These are phyloP conservation scores for Hyperoplus lanceolatus DNA, from an alignment of 2,797 vertebrate species.

Conservation along the genomic window DNA sequence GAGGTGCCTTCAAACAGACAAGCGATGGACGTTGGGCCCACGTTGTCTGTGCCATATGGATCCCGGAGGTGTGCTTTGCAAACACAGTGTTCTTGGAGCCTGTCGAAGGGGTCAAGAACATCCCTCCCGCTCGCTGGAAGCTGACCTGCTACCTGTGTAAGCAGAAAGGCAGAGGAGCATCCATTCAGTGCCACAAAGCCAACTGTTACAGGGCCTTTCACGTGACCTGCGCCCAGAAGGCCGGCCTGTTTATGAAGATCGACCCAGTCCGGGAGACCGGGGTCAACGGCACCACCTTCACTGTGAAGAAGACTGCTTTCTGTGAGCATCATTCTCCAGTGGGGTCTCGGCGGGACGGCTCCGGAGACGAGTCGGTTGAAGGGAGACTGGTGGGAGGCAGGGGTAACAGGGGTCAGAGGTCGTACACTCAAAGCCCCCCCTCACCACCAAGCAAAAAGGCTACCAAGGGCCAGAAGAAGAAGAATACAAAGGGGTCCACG, in stretches of 20 bases:
- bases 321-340: slow-evolving; percentile 94
- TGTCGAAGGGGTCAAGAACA: slow-evolving; percentile 96
- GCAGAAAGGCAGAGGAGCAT: slow-evolving; percentile 95
- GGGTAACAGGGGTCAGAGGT: slow-evolving; percentile 85
- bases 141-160: slow-evolving; percentile 97
- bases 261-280: slow-evolving; percentile 95
- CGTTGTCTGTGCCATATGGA: slow-evolving; percentile 99
- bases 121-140: slow-evolving; percentile 96
- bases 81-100: slow-evolving; percentile 99
- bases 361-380: slow-evolving; percentile 86
- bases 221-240: slow-evolving; percentile 95
- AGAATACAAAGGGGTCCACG: slow-evolving; percentile 86
- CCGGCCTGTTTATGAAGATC: slow-evolving; percentile 98
- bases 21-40: slow-evolving; percentile 98
- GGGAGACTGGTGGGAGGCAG: slow-evolving; percentile 82
- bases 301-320: slow-evolving; percentile 97
- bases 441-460: slow-evolving; percentile 86
- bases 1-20: slow-evolving; percentile 99
- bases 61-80: slow-evolving; percentile 98
- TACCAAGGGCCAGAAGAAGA: slow-evolving; percentile 84
- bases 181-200: slow-evolving; percentile 99
- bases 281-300: slow-evolving; percentile 94
- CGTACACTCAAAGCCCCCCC: slow-evolving; percentile 84
- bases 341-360: slow-evolving; percentile 78
- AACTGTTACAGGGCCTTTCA: slow-evolving; percentile 99